These are phyloP conservation scores for Chrysomela aeneicollis DNA, from an alignment of 2,888 invertebrate species.

Conservation along the genomic window DNA sequence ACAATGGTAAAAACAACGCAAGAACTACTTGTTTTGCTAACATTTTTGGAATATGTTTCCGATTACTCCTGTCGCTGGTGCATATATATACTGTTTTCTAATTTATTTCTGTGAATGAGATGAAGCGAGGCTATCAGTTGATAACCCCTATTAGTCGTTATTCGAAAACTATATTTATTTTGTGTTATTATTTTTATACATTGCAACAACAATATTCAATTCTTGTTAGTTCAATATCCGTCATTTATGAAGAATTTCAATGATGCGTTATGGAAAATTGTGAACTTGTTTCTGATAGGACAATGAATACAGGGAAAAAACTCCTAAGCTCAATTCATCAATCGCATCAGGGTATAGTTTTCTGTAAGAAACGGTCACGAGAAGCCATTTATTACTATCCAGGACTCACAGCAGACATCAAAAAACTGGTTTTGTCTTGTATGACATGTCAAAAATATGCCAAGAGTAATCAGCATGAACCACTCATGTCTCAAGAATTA, in stretches of 20 bases:
- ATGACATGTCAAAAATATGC: background rate
- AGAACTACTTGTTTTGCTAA: slow-evolving; percentile 13
- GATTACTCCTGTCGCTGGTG: background rate
- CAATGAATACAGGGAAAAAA: no score
- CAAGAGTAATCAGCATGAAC: background rate
- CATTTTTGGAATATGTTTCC: background rate
- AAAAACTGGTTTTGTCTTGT: background rate
- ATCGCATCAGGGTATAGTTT: background rate
- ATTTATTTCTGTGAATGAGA: background rate
- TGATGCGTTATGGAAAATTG: no score
- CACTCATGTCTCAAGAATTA: background rate
- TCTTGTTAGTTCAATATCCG: no score
- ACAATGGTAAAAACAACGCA: slow-evolving; percentile 27
- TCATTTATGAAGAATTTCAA: no score
- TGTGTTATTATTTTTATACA: background rate
- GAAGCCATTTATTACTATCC: background rate
- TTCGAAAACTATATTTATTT: background rate
- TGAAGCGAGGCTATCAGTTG: background rate
- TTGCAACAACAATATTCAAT: no score
- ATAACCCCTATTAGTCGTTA: background rate
- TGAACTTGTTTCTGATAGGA: no score
- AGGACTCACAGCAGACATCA: background rate
- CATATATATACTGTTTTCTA: background rate
- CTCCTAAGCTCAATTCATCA: slow-evolving; percentile 11
- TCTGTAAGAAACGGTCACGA: background rate